Base-by-base conservation (phyloP, 2,888 invertebrate species). In the Cybosia mesomella region DNA sequence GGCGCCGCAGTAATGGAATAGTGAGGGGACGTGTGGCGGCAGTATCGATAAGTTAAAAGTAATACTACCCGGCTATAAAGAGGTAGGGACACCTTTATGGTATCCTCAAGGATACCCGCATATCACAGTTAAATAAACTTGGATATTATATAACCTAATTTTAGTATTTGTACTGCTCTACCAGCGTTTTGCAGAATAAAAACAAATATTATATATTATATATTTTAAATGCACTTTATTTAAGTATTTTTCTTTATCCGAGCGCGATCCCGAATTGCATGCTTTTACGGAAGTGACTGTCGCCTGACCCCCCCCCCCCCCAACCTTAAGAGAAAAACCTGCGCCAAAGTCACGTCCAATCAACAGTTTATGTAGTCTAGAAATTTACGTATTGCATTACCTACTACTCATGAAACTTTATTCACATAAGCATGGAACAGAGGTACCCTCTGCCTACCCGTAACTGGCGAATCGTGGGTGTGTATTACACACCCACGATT, bases 1-100 rank as follows among this genome's bases (percentile, higher is more conserved):
- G 91, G 93, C 93, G 91, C 91, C 91, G 85, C 74, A 72, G 83
- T 91, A 91, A 91, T 92, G 87, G 89, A 88, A 73, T 89, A 91
- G 91, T 87, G 91, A 59, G 83, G 91, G 71, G 77, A 67, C 15
- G 15, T 64, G 8, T 11, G 21, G n/a, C 11, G 21, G 58, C 55
- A 28, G 32, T 24, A 63, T 78, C 76, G 78, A 79, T 81, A 71
- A 53, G 15, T 24, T 64, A 43, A 32, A 69, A 55, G 21, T 55
- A 24, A 13, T 24, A 22, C 22, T 54, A 0, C 11, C 1, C 10
- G n/a, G 10, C n/a, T n/a, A 21, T 53, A 21, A 21, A 21, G 53
- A 21, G 21, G 21, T 53, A 53, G 2, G n/a, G 15, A 21, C 3
- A 53, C 0, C 15, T 4, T 36, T 36, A 1, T 11, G 13, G 36